Conservation (phyloP, 2,888 invertebrate species). For the Junonia oenone region DNA sequence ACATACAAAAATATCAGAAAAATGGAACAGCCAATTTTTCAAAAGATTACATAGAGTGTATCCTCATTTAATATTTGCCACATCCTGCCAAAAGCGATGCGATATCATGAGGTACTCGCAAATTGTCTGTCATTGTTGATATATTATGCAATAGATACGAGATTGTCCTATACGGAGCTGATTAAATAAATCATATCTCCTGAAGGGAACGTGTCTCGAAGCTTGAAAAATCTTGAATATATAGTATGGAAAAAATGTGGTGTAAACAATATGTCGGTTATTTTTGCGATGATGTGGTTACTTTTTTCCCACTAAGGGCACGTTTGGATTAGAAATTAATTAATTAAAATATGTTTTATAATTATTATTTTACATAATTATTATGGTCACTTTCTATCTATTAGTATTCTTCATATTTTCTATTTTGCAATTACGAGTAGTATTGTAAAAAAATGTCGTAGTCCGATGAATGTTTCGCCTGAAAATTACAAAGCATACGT, state of each 20-base stretch:
- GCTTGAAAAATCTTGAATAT: background rate
- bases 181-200: background rate
- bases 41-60: background rate
- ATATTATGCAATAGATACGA: constrained; percentile 17
- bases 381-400: no score
- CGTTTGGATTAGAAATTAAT: no score
- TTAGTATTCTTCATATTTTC: no score
- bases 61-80: background rate
- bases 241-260: background rate
- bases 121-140: constrained; percentile 8
- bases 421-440: no score
- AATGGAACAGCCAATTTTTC: no score
- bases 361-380: no score
- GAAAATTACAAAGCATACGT: background rate
- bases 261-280: background rate
- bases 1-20: no score
- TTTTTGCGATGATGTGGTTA: no score
- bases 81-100: background rate
- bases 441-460: no score
- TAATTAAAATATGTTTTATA: no score
- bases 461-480: no score
- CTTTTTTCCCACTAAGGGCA: background rate
- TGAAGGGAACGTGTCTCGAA: background rate
- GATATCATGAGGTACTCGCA: background rate
- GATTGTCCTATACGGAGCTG: constrained; percentile 5